A percentile compares a stretch with the other conserved stretches of the same genome.
These are phyloP conservation scores for Erebia aethiops DNA, from an alignment of 2,888 invertebrate species.

Conservation along the genomic window DNA sequence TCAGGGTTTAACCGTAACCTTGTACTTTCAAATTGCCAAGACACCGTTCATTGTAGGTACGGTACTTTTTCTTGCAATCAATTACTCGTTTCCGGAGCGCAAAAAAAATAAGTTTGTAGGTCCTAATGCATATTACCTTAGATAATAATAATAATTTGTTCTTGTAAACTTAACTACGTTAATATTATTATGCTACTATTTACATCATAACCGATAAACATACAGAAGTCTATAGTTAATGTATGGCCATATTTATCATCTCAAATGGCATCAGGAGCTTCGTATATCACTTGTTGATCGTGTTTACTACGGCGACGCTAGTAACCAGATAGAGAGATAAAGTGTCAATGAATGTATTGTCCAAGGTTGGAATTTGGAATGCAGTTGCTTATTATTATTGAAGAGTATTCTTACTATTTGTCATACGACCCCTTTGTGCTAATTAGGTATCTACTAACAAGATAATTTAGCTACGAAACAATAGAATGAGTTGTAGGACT, in stretches of 20 bases:
- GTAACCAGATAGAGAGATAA: conserved; percentile 22
- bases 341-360: conserved; percentile 22
- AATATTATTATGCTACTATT: too few relatives aligned
- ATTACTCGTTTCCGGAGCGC: too few relatives aligned
- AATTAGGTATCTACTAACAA: background rate
- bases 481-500: too few relatives aligned
- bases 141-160: too few relatives aligned
- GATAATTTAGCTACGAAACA: too few relatives aligned
- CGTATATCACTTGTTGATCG: conserved; percentile 5
- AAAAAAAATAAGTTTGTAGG: too few relatives aligned
- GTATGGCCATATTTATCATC: background rate
- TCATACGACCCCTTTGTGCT: conserved; percentile 6
- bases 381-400: background rate
- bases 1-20: background rate
- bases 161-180: too few relatives aligned
- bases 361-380: conserved; percentile 16
- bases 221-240: background rate
- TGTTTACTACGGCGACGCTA: conserved; percentile 16
- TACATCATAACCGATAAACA: too few relatives aligned
- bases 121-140: too few relatives aligned
- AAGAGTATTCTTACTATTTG: conserved; percentile 7
- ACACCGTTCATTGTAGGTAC: too few relatives aligned
- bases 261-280: conserved; percentile 6
- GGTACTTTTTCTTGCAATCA: too few relatives aligned
- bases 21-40: background rate